These are phyloP conservation scores for Muscicapa comitata DNA, from an alignment of 2,797 vertebrate species.

Conservation along the genomic window DNA sequence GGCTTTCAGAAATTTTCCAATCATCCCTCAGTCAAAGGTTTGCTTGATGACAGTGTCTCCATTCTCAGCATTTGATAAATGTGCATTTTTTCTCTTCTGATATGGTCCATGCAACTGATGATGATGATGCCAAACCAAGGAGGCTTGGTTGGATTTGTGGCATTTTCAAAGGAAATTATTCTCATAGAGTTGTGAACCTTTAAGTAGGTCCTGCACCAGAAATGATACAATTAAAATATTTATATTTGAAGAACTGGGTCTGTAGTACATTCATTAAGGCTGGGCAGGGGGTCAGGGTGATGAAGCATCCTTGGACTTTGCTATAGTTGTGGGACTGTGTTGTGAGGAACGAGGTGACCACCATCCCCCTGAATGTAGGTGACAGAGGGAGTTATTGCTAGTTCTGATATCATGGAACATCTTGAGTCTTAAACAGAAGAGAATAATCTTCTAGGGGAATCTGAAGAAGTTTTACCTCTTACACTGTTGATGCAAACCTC, in stretches of 20 bases:
- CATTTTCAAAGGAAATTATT: background rate
- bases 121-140: background rate
- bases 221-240: background rate
- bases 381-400: background rate
- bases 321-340: background rate
- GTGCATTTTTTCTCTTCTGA: background rate
- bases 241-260: background rate
- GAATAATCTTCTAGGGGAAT: background rate
- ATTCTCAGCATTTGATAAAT: background rate
- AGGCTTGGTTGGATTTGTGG: background rate
- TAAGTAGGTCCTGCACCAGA: background rate
- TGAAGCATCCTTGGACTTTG: background rate
- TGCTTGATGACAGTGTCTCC: background rate
- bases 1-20: background rate
- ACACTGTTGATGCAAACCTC: background rate
- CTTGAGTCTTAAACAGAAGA: background rate
- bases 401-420: background rate
- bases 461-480: background rate
- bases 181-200: background rate
- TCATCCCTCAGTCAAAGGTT: background rate
- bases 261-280: background rate
- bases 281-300: background rate
- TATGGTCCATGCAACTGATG: fast-evolving
- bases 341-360: background rate
- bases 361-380: fast-evolving